phyloP scores from a whole-genome alignment of 2,113 vertebrate genomes.

The Morone saxatilis region DNA sequence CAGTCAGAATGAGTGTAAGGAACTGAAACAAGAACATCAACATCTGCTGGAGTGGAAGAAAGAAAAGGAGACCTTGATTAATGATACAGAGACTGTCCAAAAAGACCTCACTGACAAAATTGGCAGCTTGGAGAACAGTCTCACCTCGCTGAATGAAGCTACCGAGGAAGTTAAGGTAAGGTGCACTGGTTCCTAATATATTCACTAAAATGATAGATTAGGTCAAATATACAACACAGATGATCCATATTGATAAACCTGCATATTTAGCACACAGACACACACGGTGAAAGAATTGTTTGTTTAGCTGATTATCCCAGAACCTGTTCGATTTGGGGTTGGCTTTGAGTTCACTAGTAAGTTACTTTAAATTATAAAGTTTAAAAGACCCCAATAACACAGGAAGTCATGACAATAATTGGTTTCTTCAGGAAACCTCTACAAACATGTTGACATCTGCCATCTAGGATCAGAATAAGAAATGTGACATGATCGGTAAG shows the following conservation, averaged over 20 bases:
- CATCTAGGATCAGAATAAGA: neutral
- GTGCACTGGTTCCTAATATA: neutral
- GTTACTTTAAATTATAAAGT: no score
- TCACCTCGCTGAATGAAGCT: constrained; percentile 75
- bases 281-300: no score
- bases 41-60: constrained; percentile 87
- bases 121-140: constrained; percentile 82
- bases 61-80: constrained; percentile 85
- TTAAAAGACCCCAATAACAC: no score
- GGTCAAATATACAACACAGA: no score
- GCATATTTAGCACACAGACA: no score
- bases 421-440: no score
- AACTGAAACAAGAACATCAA: constrained; percentile 81
- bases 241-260: no score
- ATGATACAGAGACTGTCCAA: constrained; percentile 84
- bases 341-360: no score
- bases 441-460: no score
- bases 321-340: no score
- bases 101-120: constrained; percentile 83
- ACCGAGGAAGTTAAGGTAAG: constrained; percentile 70
- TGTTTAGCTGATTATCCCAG: no score
- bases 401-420: no score
- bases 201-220: neutral
- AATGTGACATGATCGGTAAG: neutral
- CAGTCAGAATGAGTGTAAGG: constrained; percentile 85